Base-by-base conservation (phyloP, 2,797 vertebrate genomes). In the Syncerus caffer region DNA sequence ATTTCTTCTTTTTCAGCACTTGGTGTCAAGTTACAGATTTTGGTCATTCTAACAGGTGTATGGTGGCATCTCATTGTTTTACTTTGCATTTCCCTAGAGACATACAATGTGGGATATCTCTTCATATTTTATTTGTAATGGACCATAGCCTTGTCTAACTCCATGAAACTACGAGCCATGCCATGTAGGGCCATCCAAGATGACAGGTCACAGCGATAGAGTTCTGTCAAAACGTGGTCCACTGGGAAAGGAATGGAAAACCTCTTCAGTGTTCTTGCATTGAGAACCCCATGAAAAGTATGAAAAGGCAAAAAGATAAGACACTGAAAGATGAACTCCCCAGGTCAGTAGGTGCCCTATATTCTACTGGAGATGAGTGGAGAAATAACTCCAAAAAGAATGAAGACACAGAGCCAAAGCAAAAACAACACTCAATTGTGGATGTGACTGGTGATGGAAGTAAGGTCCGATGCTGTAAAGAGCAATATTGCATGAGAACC, bases 391-490 rank as follows among this genome's bases (percentile, higher is more conserved):
- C 3, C 64, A 38, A n/a, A 71, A 38, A 71, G 34, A 38, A 23
- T 71, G 34, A 38, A 71, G 5, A 38, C 9, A 71, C 0, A 0
- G n/a, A 38, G 19, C 64, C 10, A 71, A 38, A 71, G n/a, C 34
- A 38, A 71, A 71, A 71, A 71, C n/a, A 21, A 38, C 64, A 38
- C 64, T 6, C 64, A 71, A 0, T 38, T 71, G n/a, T 23, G 19
- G 64, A 38, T 23, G 10, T 6, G 64, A 71, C 34, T 11, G 19
- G 4, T 38, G 64, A 71, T 71, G 10, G 64, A 71, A 71, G n/a
- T 3, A 12, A 71, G 17, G n/a, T 38, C 64, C 0, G 0, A 38
- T 71, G 64, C n/a, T 38, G 10, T 38, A 71, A 71, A 71, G 10
- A 71, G 19, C n/a, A 71, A 38, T 38, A 71, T 3, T 12, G 9